Percentiles rank a stretch among this genome's conserved stretches.
phyloP scores from a whole-genome alignment of 2,113 vertebrate species.

The Talpa occidentalis region DNA sequence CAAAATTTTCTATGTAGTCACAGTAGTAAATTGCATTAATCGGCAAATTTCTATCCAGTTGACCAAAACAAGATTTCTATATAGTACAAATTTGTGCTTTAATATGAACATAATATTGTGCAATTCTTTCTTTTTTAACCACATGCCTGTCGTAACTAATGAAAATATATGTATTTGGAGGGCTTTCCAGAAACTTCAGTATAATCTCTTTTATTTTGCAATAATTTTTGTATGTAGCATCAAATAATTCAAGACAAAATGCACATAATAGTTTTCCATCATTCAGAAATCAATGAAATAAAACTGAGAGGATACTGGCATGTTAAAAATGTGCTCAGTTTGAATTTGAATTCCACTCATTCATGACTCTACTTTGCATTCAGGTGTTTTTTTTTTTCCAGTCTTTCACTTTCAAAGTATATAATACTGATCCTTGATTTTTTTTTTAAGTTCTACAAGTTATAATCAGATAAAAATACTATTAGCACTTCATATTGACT shows the following conservation, averaged over 20 bases:
- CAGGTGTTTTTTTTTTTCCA: too few relatives aligned
- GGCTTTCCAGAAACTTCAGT: neutral
- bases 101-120: neutral
- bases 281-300: neutral
- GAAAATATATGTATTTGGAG: neutral
- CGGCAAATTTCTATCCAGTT: neutral
- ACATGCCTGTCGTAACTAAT: neutral
- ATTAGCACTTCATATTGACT: neutral
- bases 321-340: neutral
- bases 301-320: neutral
- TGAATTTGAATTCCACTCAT: neutral
- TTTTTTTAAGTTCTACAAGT: neutral
- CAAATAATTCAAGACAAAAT: neutral
- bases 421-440: neutral
- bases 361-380: neutral
- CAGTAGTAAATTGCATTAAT: neutral
- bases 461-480: neutral
- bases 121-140: neutral
- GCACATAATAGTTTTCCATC: neutral
- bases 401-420: neutral
- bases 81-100: neutral
- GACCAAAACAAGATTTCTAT: neutral
- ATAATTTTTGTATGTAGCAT: neutral
- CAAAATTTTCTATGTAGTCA: neutral
- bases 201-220: neutral